Evolutionary conservation across 2,888 invertebrate species (phyloP).

Genomic region (Lasioglossum leucozonium): DNA sequence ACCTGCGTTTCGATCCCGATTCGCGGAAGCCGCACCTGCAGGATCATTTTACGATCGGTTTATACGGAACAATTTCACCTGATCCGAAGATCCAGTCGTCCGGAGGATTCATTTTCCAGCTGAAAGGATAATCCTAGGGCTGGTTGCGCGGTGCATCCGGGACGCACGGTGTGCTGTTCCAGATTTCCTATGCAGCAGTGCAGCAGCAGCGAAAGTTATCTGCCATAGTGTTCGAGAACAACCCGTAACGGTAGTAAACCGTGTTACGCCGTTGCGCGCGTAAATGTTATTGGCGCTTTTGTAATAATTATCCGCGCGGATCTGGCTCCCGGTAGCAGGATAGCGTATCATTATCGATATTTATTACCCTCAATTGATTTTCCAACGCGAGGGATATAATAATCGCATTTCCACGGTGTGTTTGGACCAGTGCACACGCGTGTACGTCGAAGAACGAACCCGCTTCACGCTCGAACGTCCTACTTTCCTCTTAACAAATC

Average conservation of each 20-base stretch:
- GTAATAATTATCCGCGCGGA: conserved; percentile 53
- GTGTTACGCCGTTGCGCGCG: conserved; percentile 19
- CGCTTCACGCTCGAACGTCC: conserved; percentile 42
- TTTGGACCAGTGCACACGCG: neutral
- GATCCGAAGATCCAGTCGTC: neutral
- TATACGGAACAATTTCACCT: neutral
- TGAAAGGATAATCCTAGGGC: conserved; percentile 7
- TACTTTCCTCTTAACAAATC: conserved; percentile 61
- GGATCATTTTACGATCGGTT: neutral
- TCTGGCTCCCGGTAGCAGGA: conserved; percentile 16
- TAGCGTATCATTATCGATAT: conserved; percentile 58
- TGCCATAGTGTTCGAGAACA: conserved; percentile 2
- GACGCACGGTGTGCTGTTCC: neutral
- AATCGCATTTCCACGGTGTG: conserved; percentile 40
- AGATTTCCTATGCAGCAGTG: conserved; percentile 33
- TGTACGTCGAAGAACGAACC: neutral
- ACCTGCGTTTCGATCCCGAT: neutral
- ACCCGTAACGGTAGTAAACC: conserved; percentile 32
- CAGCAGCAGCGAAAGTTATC: conserved; percentile 44
- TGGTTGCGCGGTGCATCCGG: neutral
- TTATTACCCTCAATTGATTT: conserved; percentile 65
- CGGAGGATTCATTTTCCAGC: neutral
- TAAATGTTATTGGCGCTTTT: conserved; percentile 46
- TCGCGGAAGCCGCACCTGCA: neutral
- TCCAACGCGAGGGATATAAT: conserved; percentile 46